These are phyloP conservation scores for Operophtera brumata DNA, from an alignment of 2,888 invertebrate genomes.

Conservation along the genomic window DNA sequence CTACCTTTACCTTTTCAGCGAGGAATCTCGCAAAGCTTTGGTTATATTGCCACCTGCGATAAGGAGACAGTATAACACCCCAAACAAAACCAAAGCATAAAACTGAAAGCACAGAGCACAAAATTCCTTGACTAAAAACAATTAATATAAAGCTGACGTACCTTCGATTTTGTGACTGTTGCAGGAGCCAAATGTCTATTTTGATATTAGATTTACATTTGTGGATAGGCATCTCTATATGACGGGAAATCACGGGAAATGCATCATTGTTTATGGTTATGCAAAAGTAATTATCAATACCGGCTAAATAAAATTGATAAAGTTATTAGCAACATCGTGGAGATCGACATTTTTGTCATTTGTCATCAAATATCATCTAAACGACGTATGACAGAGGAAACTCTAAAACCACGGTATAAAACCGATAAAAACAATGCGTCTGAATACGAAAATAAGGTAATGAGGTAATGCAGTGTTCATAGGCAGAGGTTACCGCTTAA, in stretches of 20 bases:
- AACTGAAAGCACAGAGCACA: constrained; percentile 18
- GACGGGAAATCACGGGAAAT: constrained; percentile 4
- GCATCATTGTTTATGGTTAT: constrained; percentile 18
- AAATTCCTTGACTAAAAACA: constrained; percentile 30
- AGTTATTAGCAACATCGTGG: not conserved
- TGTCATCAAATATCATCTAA: no score
- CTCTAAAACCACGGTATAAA: no score
- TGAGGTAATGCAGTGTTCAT: no score
- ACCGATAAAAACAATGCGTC: no score
- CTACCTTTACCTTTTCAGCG: constrained; percentile 35
- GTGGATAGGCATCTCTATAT: constrained; percentile 15
- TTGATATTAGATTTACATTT: constrained; percentile 45
- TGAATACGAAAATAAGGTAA: no score
- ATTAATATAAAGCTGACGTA: constrained; percentile 48
- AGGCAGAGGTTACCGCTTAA: no score
- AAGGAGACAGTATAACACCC: constrained; percentile 46
- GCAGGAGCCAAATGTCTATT: constrained; percentile 42
- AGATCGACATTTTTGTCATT: no score
- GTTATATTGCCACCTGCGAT: constrained; percentile 61
- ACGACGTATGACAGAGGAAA: no score
- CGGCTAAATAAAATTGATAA: not conserved
- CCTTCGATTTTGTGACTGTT: constrained; percentile 53
- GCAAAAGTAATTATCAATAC: no score
- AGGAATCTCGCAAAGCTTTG: constrained; percentile 55
- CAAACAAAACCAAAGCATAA: constrained; percentile 39